A percentile compares a stretch with the other conserved stretches of the same genome.
phyloP scores from a whole-genome alignment of 2,888 invertebrate species.

The Hypena proboscidalis region DNA sequence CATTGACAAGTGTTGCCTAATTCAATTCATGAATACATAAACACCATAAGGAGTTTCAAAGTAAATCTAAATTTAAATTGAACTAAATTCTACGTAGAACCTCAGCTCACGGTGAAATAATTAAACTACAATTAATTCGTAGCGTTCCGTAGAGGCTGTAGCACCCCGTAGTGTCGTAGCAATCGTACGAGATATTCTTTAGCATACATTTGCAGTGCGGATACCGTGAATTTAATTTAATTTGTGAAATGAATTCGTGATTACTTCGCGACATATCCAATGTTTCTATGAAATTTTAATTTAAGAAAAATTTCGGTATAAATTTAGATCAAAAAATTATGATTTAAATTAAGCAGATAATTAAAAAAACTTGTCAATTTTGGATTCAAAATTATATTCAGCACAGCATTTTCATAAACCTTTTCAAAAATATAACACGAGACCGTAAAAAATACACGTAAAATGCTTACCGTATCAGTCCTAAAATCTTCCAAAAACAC shows the following conservation, averaged over 20 bases:
- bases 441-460: not conserved
- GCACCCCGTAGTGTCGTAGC: constrained; percentile 34
- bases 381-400: too few species aligned
- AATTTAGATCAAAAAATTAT: too few species aligned
- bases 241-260: constrained; percentile 31
- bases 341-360: too few species aligned
- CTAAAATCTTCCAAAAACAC: constrained; percentile 32
- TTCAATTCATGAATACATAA: not conserved
- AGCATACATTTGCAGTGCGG: constrained; percentile 40
- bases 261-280: too few species aligned
- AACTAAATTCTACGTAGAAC: not conserved
- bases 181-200: constrained; percentile 42
- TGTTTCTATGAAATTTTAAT: too few species aligned
- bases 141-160: constrained; percentile 38
- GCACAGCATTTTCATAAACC: not conserved
- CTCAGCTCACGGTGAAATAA: constrained; percentile 26
- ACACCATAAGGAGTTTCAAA: not conserved
- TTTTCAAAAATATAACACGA: not conserved
- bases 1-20: not conserved
- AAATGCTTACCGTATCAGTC: constrained; percentile 31
- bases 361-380: too few species aligned
- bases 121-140: constrained; percentile 42
- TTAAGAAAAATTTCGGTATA: too few species aligned
- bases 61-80: not conserved
- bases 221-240: constrained; percentile 32